Evolutionary conservation across 92 coral and sea anemone species (phyloP), one percentile per base, ranked within the genome.

Genomic region (Phenganax subtilis): DNA sequence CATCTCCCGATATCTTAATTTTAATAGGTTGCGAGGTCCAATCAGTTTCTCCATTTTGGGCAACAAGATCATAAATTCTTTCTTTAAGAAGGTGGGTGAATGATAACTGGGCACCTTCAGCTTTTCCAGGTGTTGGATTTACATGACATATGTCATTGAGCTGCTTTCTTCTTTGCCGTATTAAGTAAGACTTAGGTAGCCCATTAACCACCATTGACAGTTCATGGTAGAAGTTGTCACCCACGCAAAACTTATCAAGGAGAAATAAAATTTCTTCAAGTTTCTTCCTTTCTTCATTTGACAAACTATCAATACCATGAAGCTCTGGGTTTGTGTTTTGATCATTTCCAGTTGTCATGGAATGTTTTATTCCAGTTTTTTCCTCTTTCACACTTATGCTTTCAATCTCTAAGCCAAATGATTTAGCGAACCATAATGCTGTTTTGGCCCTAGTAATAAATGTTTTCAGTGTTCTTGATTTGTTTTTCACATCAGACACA

Each of bases 1-100:
- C 90, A 88, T 90, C 93, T 52, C 90, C 90, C 17, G 89, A 81
- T 15, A 86, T 86, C 28, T 88, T 90, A 8, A 90, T 76, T 70
- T 72, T 82, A 54, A 88, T 73, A 66, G 92, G 84, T 55, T 86
- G 75, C 6, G 60, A 64, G 73, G 66, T 27, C 52, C 65, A 69
- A 60, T 59, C 12, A 52, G 64, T 73, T 52, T 75, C 63, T 51
- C 55, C 55, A 54, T 51, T 44, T 15, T 44, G 12, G 52, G 60
- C 11, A 10, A 47, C 57, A 73, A 30, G 55, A 54, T 73, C 77
- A 9, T 31, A 6, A 53, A 73, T 73, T 63, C 83, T 75, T 51
- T 63, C 82, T 59, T 17, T 76, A 10, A 84, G 86, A 29, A 84
- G 86, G n/a, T 87, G 87, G 30, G 57, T 77, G 62, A 84, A 89